A percentile compares a stretch with the other conserved stretches of the same genome.
Evolutionary conservation across 1,140 invertebrate species (phyloP).

Genomic region (Brachystomella parvula): DNA sequence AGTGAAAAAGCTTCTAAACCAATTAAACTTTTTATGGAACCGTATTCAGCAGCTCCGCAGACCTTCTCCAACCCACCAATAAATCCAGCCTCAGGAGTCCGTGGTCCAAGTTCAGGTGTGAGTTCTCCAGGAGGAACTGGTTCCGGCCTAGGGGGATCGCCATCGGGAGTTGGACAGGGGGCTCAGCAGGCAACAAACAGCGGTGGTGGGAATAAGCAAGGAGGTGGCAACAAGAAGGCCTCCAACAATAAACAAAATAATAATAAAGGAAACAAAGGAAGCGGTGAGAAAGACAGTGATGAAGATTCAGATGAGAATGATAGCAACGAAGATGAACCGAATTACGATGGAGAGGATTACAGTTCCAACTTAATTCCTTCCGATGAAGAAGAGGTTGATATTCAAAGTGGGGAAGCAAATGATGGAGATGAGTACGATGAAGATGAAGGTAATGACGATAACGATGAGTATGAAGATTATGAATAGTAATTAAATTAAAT

Average conservation of each 20-base stretch:
- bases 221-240: background rate
- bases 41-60: background rate
- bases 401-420: too few species aligned
- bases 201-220: conserved; percentile 3
- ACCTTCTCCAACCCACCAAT: background rate
- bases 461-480: background rate
- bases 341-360: background rate
- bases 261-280: background rate
- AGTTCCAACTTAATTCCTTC: background rate
- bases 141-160: background rate
- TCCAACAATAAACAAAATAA: background rate
- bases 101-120: background rate
- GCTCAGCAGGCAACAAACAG: background rate
- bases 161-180: background rate
- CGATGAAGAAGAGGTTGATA: background rate
- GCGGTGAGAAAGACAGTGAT: background rate
- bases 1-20: conserved; percentile 7
- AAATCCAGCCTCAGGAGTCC: background rate
- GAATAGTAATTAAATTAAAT: too few species aligned
- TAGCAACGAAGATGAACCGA: background rate
- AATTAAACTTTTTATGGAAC: conserved; percentile 12
- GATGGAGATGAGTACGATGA: background rate
- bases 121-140: background rate
- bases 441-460: background rate
- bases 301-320: conserved; percentile 3